A percentile compares a stretch with the other conserved stretches of the same genome.
Conservation (phyloP, 2,113 vertebrate genomes). For the Pseudopodoces humilis region DNA sequence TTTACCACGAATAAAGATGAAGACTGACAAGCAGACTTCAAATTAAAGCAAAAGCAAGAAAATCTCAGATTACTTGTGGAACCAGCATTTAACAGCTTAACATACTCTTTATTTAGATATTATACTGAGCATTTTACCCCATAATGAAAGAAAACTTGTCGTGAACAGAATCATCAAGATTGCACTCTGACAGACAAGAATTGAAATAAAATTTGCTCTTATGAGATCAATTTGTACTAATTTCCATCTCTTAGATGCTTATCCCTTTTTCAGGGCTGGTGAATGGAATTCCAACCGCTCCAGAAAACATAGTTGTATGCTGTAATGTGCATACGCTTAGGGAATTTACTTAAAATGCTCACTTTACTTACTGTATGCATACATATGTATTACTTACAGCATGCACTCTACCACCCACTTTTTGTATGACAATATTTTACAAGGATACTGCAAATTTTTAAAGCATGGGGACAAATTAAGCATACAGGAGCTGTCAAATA, state of each 20-base stretch:
- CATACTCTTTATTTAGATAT: conserved; percentile 38
- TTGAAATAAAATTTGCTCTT: conserved; percentile 37
- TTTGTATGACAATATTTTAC: conserved; percentile 25
- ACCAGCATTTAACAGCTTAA: conserved; percentile 39
- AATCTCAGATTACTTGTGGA: conserved; percentile 3
- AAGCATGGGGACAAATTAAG: neutral
- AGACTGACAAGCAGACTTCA: conserved; percentile 46
- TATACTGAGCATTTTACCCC: neutral
- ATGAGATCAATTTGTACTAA: conserved; percentile 12
- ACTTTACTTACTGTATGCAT: neutral
- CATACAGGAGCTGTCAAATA: neutral
- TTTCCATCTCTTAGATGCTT: neutral
- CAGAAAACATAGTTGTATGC: neutral
- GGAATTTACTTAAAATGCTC: conserved; percentile 23
- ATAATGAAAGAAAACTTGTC: conserved; percentile 4
- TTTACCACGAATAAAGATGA: conserved; percentile 36
- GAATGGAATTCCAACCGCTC: neutral
- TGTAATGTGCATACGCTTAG: neutral
- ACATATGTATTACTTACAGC: neutral
- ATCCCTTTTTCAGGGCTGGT: neutral
- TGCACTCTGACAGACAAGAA: neutral
- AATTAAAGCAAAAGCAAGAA: conserved; percentile 30
- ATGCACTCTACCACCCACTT: conserved; percentile 2
- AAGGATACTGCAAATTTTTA: neutral
- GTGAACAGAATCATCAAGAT: conserved; percentile 23